Percentiles rank a stretch among this genome's conserved stretches.
Evolutionary conservation across 1,140 invertebrate genomes (phyloP).

Genomic region (Drosophila equinoxialis): DNA sequence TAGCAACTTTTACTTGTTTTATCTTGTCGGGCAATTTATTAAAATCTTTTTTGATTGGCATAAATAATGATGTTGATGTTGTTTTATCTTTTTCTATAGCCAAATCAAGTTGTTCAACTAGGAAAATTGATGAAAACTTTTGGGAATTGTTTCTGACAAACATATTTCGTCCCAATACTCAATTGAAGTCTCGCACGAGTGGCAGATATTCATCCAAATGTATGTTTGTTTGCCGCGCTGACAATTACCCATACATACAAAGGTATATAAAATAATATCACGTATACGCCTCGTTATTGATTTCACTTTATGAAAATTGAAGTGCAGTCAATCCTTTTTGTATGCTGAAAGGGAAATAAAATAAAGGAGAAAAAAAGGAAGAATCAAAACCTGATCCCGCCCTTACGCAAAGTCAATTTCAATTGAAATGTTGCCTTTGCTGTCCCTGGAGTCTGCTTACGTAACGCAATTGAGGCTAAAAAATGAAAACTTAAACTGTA

Average conservation of each 20-base stretch:
- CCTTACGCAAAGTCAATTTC: slow-evolving; percentile 46
- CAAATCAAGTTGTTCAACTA: slow-evolving; percentile 57
- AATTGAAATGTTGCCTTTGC: slow-evolving; percentile 18
- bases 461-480: slow-evolving; percentile 47
- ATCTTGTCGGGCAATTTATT: slow-evolving; percentile 61
- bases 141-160: slow-evolving; percentile 6
- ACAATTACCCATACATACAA: slow-evolving; percentile 27
- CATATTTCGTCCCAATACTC: background rate
- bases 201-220: background rate
- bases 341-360: background rate
- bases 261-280: slow-evolving; percentile 28
- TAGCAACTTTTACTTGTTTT: slow-evolving; percentile 18
- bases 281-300: slow-evolving; percentile 61
- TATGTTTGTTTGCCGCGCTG: slow-evolving; percentile 7
- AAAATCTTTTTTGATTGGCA: slow-evolving; percentile 74
- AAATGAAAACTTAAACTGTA: slow-evolving; percentile 34
- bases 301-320: slow-evolving; percentile 30
- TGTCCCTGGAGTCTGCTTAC: slow-evolving; percentile 34
- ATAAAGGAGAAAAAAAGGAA: no score
- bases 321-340: slow-evolving; percentile 47
- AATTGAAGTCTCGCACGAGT: slow-evolving; percentile 6
- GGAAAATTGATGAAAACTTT: background rate
- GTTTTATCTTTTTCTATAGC: slow-evolving; percentile 11
- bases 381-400: background rate
- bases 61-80: slow-evolving; percentile 62